These are phyloP conservation scores for Actinemys pallida DNA, from an alignment of 2,113 vertebrate genomes.

Conservation along the genomic window DNA sequence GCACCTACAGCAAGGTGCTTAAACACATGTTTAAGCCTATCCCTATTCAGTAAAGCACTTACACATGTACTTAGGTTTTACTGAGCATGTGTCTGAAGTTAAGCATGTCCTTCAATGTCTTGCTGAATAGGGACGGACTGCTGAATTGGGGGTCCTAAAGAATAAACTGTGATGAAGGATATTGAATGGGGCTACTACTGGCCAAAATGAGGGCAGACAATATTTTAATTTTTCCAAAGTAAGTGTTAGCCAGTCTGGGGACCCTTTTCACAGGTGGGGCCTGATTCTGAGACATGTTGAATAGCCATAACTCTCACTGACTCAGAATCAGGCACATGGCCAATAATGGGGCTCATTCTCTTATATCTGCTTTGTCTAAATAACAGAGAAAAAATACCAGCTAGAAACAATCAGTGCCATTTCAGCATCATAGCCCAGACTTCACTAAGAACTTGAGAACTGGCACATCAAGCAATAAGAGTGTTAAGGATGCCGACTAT, in stretches of 20 bases:
- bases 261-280: neutral
- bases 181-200: neutral
- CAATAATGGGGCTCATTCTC: neutral
- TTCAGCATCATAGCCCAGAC: constrained; percentile 3
- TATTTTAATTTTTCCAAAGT: neutral
- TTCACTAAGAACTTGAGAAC: neutral
- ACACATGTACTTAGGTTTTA: neutral
- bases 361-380: neutral
- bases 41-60: neutral
- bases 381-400: neutral
- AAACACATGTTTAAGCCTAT: neutral
- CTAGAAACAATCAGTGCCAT: neutral
- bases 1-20: neutral
- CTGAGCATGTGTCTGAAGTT: neutral
- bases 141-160: neutral
- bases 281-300: neutral
- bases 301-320: neutral
- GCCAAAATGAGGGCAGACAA: neutral
- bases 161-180: neutral
- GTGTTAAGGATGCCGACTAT: constrained; percentile 39
- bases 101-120: neutral
- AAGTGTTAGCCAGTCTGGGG: neutral
- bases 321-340: neutral
- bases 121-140: neutral
- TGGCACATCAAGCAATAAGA: neutral